A percentile compares a stretch with the other conserved stretches of the same genome.
Conservation (phyloP, 1,140 invertebrate genomes). For the Lepidurus packardi region DNA sequence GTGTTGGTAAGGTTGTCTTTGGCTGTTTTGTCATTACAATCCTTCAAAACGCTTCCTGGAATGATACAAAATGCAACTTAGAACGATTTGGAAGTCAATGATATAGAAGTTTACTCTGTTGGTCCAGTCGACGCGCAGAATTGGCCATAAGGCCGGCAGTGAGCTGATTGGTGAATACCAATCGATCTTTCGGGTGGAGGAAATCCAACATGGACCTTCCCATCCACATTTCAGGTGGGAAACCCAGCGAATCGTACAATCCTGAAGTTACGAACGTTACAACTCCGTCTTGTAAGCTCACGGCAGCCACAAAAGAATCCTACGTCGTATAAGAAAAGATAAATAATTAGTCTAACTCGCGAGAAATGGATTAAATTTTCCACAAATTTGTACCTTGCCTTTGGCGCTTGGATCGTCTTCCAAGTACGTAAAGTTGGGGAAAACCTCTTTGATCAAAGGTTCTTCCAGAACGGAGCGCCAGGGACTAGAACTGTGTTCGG, state of each 20-base stretch:
- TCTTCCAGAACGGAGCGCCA: slow-evolving; percentile 30
- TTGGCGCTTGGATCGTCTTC: slow-evolving; percentile 27
- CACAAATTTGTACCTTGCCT: slow-evolving; percentile 21
- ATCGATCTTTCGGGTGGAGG: slow-evolving; percentile 67
- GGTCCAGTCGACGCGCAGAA: slow-evolving; percentile 24
- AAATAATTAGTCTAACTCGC: slow-evolving; percentile 23
- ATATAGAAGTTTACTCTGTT: slow-evolving; percentile 28
- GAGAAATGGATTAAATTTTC: too few species aligned
- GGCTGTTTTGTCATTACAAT: slow-evolving; percentile 16
- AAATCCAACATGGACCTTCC: slow-evolving; percentile 80
- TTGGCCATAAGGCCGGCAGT: slow-evolving; percentile 44
- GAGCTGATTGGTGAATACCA: slow-evolving; percentile 56
- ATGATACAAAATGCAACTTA: not conserved
- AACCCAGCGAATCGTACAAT: slow-evolving; percentile 64
- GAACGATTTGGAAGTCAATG: slow-evolving; percentile 29
- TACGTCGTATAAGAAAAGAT: slow-evolving; percentile 48
- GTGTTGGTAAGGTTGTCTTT: slow-evolving; percentile 17
- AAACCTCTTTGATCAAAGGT: not conserved
- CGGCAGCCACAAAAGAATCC: slow-evolving; percentile 63
- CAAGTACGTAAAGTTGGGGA: slow-evolving; percentile 25
- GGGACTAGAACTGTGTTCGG: slow-evolving; percentile 22
- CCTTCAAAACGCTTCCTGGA: not conserved
- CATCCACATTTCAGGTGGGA: slow-evolving; percentile 75
- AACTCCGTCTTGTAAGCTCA: slow-evolving; percentile 73
- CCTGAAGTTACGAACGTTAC: slow-evolving; percentile 68